Evolutionary conservation across 2,113 vertebrate genomes (phyloP), one percentile per base, ranked within the genome.

Genomic region (Dromas ardeola): DNA sequence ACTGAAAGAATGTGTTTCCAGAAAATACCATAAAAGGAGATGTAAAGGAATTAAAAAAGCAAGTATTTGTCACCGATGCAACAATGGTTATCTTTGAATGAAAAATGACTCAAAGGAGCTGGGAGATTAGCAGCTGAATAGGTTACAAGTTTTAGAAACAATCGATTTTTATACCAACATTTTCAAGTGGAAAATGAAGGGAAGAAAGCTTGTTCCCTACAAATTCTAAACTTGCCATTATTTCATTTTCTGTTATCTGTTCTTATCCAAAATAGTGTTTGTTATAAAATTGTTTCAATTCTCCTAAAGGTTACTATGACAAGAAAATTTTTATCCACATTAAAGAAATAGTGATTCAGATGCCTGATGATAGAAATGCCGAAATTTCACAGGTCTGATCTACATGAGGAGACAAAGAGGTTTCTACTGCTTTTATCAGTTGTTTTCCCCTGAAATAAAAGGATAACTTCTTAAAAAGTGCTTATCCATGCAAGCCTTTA

Each of bases 61-160:
- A 96, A 95, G 73, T 92, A 91, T 88, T 98, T 97, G 76, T 95
- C 72, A 95, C 45, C 87, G 93, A 38, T 78, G n/a, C 45, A 87
- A 67, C 26, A 92, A 96, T 94, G 61, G 81, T 95, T 79, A 66
- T 69, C 69, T 95, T 83, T 90, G 91, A 97, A 95, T 95, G 81
- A 96, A 94, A 98, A 86, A 94, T 89, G 76, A 89, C 86, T 93
- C 0, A 5, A 84, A 97, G 94, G 72, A 85, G 38, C 81, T 96
- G 86, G 78, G 81, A 97, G 94, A 97, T 93, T 94, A 97, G 47
- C 77, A 96, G 77, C 42, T 89, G 93, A 97, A 89, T 73, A 97
- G 23, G 71, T 88, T 85, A 93, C 43, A 88, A 92, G 25, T 70
- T 96, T 95, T 91, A 81, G 77, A 96, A 97, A 91, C 43, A 97